Conservation (phyloP, 2,888 invertebrate species). For the Amphipyra berbera region DNA sequence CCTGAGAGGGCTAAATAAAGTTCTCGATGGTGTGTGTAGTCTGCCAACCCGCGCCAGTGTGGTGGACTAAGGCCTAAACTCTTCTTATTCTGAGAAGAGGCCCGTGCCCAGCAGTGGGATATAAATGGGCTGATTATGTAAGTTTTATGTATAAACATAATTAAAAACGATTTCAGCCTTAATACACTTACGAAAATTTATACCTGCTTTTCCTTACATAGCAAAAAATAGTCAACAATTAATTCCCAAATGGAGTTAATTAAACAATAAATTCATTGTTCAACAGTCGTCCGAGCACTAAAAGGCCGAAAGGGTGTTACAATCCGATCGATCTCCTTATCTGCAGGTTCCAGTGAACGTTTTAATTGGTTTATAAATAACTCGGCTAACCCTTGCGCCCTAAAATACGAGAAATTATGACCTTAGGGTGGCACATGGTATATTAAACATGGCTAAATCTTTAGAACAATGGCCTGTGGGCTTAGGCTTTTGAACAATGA, state of each 20-base stretch:
- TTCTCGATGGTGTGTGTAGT: too few relatives aligned
- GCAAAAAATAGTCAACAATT: slow-evolving; percentile 39
- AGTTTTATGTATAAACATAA: too few relatives aligned
- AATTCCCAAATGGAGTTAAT: slow-evolving; percentile 50
- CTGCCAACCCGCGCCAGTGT: too few relatives aligned
- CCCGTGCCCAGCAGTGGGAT: too few relatives aligned
- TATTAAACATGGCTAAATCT: slow-evolving; percentile 60
- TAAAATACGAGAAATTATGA: slow-evolving; percentile 78
- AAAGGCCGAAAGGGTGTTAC: slow-evolving; percentile 65
- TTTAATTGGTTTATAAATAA: slow-evolving; percentile 89
- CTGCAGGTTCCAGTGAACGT: slow-evolving; percentile 78
- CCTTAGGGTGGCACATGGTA: slow-evolving; percentile 75
- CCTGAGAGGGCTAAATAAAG: too few relatives aligned
- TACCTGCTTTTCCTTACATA: not conserved
- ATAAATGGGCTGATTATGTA: too few relatives aligned
- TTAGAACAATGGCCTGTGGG: slow-evolving; percentile 57
- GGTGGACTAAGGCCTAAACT: too few relatives aligned
- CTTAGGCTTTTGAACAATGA: slow-evolving; percentile 53
- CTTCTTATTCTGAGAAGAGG: too few relatives aligned
- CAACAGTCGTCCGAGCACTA: slow-evolving; percentile 43
- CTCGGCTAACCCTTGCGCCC: slow-evolving; percentile 78
- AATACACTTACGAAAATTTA: too few relatives aligned
- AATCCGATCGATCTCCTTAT: slow-evolving; percentile 77
- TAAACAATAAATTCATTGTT: slow-evolving; percentile 57
- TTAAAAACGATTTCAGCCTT: too few relatives aligned